Conservation (phyloP, 2,888 invertebrate genomes). For the Platycnemis pennipes region DNA sequence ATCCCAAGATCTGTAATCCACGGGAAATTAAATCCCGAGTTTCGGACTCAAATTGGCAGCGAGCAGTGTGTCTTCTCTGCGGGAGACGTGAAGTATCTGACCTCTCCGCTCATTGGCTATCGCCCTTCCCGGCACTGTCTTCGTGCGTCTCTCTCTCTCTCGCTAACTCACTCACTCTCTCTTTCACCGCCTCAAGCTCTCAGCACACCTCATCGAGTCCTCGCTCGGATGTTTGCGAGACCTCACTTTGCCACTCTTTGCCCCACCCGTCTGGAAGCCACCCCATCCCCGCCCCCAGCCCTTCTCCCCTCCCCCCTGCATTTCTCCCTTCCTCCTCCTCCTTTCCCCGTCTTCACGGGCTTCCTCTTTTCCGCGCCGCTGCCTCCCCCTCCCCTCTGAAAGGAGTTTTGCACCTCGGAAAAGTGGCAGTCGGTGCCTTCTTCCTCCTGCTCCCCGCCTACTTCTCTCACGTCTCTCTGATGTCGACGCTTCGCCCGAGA, state of each 20-base stretch:
- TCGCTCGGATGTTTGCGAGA: neutral
- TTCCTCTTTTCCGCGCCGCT: neutral
- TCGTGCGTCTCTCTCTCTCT: neutral
- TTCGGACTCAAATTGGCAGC: neutral
- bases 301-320: neutral
- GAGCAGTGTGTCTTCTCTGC: neutral
- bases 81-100: neutral
- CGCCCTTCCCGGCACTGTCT: neutral
- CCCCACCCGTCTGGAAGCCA: neutral
- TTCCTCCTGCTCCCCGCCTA: neutral
- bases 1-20: too few species aligned
- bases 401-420: neutral
- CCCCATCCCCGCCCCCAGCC: neutral
- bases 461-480: neutral
- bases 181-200: neutral
- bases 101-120: neutral
- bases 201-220: neutral
- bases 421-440: neutral
- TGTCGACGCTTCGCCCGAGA: neutral
- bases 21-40: too few species aligned
- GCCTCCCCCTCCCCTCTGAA: neutral
- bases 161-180: too few species aligned
- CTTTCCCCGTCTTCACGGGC: neutral
- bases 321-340: neutral
- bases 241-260: neutral